Base-by-base conservation (phyloP, 2,888 invertebrate species). In the Eucriotettix oculatus region DNA sequence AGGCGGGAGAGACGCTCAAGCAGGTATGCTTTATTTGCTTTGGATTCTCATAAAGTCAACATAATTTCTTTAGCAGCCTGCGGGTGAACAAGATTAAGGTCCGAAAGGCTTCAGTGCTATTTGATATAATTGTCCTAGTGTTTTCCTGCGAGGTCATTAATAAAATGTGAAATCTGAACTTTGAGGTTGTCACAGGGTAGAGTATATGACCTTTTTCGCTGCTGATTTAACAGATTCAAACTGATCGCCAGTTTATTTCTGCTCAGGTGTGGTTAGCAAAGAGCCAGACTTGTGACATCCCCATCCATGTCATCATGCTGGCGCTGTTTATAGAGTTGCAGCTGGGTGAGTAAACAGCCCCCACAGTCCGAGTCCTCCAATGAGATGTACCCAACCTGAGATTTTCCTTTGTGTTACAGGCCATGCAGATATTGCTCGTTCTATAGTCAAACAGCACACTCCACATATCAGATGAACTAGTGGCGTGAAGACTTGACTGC, bases 301-400 rank as follows among this genome's bases (percentile, higher is more conserved):
- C 83, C 10, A 77, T 80, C 58, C 82, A 83, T 66, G 80, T 84
- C 60, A 76, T 83, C 54, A 81, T 82, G 77, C 69, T 84, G 54
- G 81, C 82, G 5, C 73, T 84, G 62, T 84, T 84, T 67, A 79
- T 84, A 64, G 82, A 84, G 71, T 71, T 84, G 54, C 79, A 81
- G 71, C 71, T 81, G 71, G 83, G 83, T 79, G 73, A 71, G 68
- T 48, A 48, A 2, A 29, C 29, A 7, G 29, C 7, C 2, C 7
- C 7, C 3, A 7, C 7, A 2, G 2, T 5, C 29, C 7, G 7
- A 2, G 3, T 29, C 29, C 29, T 29, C 29, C 2, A 7, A 29
- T 7, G 29, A 5, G 29, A 29, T 29, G 29, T 29, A 29, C 29
- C 2, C 29, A 7, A 29, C 29, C 3, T 5, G 7, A 29, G 3